phyloP scores from a whole-genome alignment of 2,113 vertebrate species.

The Xiphophorus maculatus region DNA sequence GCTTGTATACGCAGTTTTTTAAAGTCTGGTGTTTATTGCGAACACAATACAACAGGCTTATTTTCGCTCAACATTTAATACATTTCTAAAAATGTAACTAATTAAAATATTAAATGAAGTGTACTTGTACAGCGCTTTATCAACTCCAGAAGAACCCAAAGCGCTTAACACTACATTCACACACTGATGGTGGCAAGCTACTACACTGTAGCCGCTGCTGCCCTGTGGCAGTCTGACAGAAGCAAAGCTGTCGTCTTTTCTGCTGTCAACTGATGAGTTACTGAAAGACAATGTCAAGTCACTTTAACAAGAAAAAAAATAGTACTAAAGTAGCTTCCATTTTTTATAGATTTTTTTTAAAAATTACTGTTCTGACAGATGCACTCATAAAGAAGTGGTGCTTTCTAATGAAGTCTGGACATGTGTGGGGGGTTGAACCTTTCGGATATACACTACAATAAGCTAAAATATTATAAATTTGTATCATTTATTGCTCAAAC shows the following conservation, averaged over 20 bases:
- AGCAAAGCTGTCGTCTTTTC: conserved; percentile 9
- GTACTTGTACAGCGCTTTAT: no score
- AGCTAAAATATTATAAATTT: conserved; percentile 63
- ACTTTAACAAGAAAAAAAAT: neutral
- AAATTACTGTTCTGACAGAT: conserved; percentile 11
- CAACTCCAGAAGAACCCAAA: no score
- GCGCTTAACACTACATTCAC: no score
- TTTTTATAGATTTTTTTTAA: conserved; percentile 14
- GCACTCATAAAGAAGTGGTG: conserved; percentile 42
- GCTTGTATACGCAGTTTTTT: no score
- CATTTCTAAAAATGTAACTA: no score
- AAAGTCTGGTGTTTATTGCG: no score
- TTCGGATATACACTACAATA: conserved; percentile 65
- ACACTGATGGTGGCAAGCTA: no score
- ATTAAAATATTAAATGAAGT: no score
- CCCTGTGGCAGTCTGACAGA: no score
- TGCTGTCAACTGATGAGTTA: conserved; percentile 27
- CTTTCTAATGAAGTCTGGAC: conserved; percentile 55
- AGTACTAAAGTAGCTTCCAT: neutral
- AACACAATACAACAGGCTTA: no score
- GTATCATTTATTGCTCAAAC: conserved; percentile 44
- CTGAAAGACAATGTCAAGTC: conserved; percentile 14
- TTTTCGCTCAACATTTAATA: no score
- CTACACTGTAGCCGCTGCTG: no score
- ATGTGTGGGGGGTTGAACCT: conserved; percentile 41